Percentiles rank a stretch among this genome's conserved stretches.
phyloP scores from a whole-genome alignment of 2,113 vertebrate genomes.

The Myxocyprinus asiaticus region DNA sequence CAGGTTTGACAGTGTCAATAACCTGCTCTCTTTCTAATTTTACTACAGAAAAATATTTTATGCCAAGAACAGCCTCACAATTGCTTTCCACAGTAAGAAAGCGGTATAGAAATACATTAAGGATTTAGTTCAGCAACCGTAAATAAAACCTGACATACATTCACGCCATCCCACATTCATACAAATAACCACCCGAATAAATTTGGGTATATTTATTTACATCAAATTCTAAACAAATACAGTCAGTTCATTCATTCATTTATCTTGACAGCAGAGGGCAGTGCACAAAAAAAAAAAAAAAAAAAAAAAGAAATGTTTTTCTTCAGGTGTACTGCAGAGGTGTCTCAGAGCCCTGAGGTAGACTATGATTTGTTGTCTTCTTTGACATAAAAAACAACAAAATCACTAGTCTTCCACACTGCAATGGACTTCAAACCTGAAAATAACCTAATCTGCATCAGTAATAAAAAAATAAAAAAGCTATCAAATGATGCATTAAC shows the following conservation, averaged over 20 bases:
- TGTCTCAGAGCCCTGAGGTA: slow-evolving; percentile 68
- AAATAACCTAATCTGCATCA: neutral
- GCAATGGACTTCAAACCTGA: slow-evolving; percentile 57
- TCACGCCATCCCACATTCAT: neutral
- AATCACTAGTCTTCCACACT: slow-evolving; percentile 82
- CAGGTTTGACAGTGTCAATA: too few species aligned
- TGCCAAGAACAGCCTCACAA: neutral
- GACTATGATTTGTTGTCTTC: slow-evolving; percentile 77
- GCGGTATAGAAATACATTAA: neutral
- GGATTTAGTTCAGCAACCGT: neutral
- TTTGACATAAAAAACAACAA: slow-evolving; percentile 74
- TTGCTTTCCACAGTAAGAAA: neutral
- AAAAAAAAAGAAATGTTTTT: slow-evolving; percentile 26
- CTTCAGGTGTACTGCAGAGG: too few species aligned
- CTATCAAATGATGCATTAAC: neutral
- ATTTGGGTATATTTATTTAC: neutral
- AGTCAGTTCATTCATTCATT: neutral
- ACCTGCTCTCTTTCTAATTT: too few species aligned
- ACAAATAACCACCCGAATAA: neutral
- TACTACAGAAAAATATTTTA: neutral
- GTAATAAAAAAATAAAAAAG: too few species aligned
- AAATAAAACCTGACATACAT: neutral
- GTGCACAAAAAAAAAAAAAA: slow-evolving; percentile 37
- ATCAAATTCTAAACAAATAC: neutral
- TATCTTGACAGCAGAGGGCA: slow-evolving; percentile 50